Evolutionary conservation across 2,888 invertebrate species (phyloP).

Genomic region (Leucozona laternaria): DNA sequence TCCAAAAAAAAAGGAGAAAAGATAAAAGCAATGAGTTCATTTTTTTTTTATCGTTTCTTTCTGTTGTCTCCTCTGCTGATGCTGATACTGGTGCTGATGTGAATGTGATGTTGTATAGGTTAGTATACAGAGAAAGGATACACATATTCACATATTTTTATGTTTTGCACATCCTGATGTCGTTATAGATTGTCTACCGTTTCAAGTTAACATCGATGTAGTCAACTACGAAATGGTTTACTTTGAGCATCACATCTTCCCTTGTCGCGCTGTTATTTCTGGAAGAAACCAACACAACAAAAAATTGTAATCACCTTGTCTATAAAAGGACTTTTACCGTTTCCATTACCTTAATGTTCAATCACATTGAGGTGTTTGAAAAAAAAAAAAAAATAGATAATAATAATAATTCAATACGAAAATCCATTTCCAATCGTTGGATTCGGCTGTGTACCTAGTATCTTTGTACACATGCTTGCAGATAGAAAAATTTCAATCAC

Average conservation of each 20-base stretch:
- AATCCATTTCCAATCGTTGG: constrained; percentile 17
- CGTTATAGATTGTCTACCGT: neutral
- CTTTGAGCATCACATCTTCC: neutral
- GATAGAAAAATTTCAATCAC: constrained; percentile 8
- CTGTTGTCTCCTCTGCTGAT: neutral
- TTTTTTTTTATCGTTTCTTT: neutral
- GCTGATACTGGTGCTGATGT: no score
- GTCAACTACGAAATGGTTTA: neutral
- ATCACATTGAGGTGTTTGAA: constrained; percentile 23
- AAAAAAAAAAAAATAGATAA: neutral
- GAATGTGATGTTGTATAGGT: neutral
- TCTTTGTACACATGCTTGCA: no score
- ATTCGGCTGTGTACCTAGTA: neutral
- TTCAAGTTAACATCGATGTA: neutral
- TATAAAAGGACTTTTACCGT: constrained; percentile 8
- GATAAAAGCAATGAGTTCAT: neutral
- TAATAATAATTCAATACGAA: neutral
- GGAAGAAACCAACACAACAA: neutral
- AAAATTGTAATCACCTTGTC: constrained; percentile 22
- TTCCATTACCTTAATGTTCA: constrained; percentile 28
- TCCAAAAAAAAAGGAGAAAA: neutral
- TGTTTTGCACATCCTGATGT: neutral
- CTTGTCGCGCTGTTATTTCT: neutral
- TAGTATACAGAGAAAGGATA: constrained; percentile 17
- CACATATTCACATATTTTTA: neutral